Conservation (phyloP, 2,888 invertebrate species). For the Biston stratarius region DNA sequence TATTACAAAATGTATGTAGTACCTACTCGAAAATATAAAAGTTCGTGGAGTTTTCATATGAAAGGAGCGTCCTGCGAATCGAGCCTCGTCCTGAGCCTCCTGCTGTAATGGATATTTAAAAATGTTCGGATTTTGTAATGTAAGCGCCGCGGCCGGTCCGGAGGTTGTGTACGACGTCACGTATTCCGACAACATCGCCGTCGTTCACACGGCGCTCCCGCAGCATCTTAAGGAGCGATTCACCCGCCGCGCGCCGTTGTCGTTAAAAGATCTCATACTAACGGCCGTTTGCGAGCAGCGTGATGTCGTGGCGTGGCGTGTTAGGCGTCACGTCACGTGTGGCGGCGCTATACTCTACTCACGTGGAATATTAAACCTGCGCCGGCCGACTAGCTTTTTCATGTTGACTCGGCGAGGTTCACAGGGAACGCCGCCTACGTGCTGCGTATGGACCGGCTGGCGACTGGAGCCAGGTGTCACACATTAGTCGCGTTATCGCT, state of each 20-base stretch:
- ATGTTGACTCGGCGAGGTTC: background rate
- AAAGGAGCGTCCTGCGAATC: background rate
- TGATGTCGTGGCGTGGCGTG: slow-evolving; percentile 2
- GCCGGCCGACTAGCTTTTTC: background rate
- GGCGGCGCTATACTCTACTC: background rate
- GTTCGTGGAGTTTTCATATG: slow-evolving; percentile 13
- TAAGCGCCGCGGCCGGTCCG: too few species aligned
- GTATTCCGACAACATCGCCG: slow-evolving; percentile 7
- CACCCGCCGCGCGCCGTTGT: background rate
- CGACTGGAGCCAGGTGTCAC: too few species aligned
- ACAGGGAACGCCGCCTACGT: background rate
- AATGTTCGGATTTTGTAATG: slow-evolving; percentile 1
- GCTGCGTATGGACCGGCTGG: too few species aligned
- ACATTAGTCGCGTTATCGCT: too few species aligned
- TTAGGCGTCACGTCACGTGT: slow-evolving; percentile 5
- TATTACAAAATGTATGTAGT: too few species aligned
- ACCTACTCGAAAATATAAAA: background rate
- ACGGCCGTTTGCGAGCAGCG: background rate
- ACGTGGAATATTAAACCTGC: slow-evolving; percentile 7
- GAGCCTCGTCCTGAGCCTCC: background rate
- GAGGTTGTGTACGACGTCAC: background rate
- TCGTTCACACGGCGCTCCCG: slow-evolving; percentile 2
- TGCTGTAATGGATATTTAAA: slow-evolving; percentile 3
- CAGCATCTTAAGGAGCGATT: slow-evolving; percentile 3
- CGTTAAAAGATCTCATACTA: slow-evolving; percentile 9